Base-by-base conservation (phyloP, 2,113 vertebrate genomes). In the Pyrgilauda ruficollis region DNA sequence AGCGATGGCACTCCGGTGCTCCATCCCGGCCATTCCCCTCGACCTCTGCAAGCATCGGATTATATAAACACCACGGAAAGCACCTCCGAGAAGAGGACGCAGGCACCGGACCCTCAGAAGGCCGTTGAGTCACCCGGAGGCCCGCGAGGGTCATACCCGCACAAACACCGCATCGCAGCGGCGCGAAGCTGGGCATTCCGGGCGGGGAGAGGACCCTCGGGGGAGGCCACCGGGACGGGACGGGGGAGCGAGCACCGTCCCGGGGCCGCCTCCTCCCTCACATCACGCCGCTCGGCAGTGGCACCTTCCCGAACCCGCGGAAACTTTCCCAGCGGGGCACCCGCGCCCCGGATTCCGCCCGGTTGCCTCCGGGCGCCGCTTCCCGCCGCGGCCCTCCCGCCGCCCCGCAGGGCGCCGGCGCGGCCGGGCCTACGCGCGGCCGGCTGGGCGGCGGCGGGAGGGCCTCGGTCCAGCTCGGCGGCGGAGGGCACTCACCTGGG, bases 401-500 rank as follows among this genome's bases (percentile, higher is more conserved):
- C 79, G 55, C 70, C 63, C 87, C 47, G 68, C 82, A 64, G 80
- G 52, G 81, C 69, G 62, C 79, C 87, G 76, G 67, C 61, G 75
- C 86, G 68, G 68, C 52, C 11, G 55, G 67, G 87, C 87, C 87
- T 89, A 74, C 52, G 50, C 74, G 55, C 53, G 52, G 52, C 59
- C 43, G 70, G 55, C 55, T 41, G 19, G 64, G 64, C 64, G 64
- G 78, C 49, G 76, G 49, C 76, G 61, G 14, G 24, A 58, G 59
- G 82, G 82, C 81, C 68, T 27, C 24, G 24, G 72, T 46, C 13
- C 52, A 12, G 41, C 41, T 56, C 30, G 31, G 52, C 18, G 53
- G 70, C 55, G 47, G 67, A 53, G 52, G 64, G 17, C 35, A 41
- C 89, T 58, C 91, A 99, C 99, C 99, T 97, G 99, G 98, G 94